phyloP scores from a whole-genome alignment of 2,797 vertebrate genomes.

The Galago senegalensis region DNA sequence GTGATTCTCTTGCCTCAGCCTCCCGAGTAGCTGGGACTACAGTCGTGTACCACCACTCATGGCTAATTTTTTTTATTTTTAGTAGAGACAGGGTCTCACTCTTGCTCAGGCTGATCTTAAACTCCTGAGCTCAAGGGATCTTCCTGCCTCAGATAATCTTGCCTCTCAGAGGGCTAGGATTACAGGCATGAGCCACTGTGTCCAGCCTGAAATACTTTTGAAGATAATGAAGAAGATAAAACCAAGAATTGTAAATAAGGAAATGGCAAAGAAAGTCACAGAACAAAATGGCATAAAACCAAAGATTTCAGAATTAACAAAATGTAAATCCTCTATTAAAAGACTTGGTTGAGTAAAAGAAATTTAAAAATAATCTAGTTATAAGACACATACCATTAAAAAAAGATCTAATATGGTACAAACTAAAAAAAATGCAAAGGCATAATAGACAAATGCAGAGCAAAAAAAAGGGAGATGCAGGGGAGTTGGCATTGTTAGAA shows the following conservation, averaged over 20 bases:
- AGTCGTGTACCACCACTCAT: too few relatives aligned
- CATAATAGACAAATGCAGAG: slow-evolving; percentile 42
- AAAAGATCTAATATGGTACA: not conserved
- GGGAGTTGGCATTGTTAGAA: slow-evolving; percentile 37
- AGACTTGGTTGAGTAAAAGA: slow-evolving; percentile 45
- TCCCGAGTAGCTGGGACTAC: too few relatives aligned
- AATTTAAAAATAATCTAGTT: slow-evolving; percentile 64
- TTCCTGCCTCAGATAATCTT: too few relatives aligned
- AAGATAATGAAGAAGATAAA: slow-evolving; percentile 35
- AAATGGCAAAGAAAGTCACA: slow-evolving; percentile 28
- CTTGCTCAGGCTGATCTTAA: too few relatives aligned
- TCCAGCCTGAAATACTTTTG: slow-evolving; percentile 3
- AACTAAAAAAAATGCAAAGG: slow-evolving; percentile 56
- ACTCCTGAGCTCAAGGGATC: too few relatives aligned
- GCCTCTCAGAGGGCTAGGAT: too few relatives aligned
- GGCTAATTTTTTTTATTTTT: too few relatives aligned
- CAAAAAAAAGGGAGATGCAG: not conserved
- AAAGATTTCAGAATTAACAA: slow-evolving; percentile 49
- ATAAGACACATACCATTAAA: slow-evolving; percentile 3
- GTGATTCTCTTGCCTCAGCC: too few relatives aligned
- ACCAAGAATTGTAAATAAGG: slow-evolving; percentile 12
- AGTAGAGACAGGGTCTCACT: too few relatives aligned
- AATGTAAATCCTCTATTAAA: slow-evolving; percentile 55
- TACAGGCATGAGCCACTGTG: too few relatives aligned
- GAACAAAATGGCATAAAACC: slow-evolving; percentile 16